Base-by-base conservation (phyloP, 2,888 invertebrate species). In the Diarsia rubi region DNA sequence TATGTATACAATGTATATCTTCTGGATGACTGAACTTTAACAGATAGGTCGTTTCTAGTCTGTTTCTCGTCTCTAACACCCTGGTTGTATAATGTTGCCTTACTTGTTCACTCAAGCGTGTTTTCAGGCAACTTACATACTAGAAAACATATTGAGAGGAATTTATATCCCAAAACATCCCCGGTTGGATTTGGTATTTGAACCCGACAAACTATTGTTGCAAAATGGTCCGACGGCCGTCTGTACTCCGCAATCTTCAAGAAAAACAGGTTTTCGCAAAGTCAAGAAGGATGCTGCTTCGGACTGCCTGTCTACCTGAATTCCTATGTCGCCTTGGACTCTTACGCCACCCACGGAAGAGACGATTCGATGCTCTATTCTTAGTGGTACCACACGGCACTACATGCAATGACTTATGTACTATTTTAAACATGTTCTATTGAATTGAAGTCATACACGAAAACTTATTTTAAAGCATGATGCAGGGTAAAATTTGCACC, bases 201-300 rank as follows among this genome's bases (percentile, higher is more conserved):
- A 44, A 69, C 52, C 63, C 57, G 42, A 14, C n/a, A 9, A 65
- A 52, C 67, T 75, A 65, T 75, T 71, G 52, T 71, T 68, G n/a
- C 12, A 47, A 27, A 57, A 60, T 54, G 42, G 9, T 12, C 24
- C 57, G n/a, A 67, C 12, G 12, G 42, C 47, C 21, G 59, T 70
- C 74, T 69, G 72, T 82, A 68, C 63, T 67, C 24, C n/a, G 47
- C 52, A 67, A 69, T 70, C 59, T 69, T 68, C 6, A 67, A 73
- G 72, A 57, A 64, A 78, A 82, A 85, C 82, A 70, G 85, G 82
- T 82, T 82, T 76, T 69, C 31, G 82, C 69, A 70, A 76, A 72
- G 63, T 82, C 74, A 70, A 65, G 81, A 57, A 63, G 68, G 69
- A 62, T 69, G 47, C 31, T 75, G 31, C 14, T 80, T 73, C 11